Base-by-base conservation (phyloP, 2,797 vertebrate genomes). In the Eulemur coronatus region DNA sequence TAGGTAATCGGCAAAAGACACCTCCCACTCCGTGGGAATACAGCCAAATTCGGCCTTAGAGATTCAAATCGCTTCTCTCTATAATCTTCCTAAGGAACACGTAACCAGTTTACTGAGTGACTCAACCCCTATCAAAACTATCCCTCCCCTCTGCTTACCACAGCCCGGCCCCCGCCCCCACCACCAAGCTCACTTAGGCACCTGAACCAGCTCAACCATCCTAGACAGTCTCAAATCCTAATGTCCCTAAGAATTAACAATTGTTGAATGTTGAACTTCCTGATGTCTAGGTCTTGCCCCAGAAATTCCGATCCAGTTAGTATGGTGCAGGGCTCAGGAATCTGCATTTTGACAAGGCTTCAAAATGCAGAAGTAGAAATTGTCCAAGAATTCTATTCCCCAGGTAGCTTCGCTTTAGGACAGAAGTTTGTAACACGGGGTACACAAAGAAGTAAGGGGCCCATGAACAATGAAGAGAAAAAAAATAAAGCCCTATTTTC, bases 231-330 rank as follows among this genome's bases (percentile, higher is more conserved):
- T 65, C 82, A 72, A 48, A 28, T 15, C 7, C 5, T 13, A 50
- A 59, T 5, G 12, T n/a, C 20, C 41, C 1, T 30, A 84, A 72
- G 18, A 93, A 41, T 67, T 33, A 52, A 57, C 15, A 18, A 57
- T 28, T 41, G 35, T 57, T 46, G 38, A 50, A 0, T 63, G 35
- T n/a, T 86, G 70, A 43, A 67, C 61, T 75, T 33, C 22, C 50
- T 30, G 10, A 7, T 70, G 17, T 73, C 61, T 24, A 73, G 82
- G 22, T 12, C 38, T 95, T 46, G 30, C n/a, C 50, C 33, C 33
- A 57, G 38, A 88, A 94, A 88, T 76, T 76, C 61, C 57, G 59
- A 95, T 35, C 82, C 80, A n/a, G 48, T 63, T 30, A 43, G 13
- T 50, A 50, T 6, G 33, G 38, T 0, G 7, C 55, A 24, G 11